Evolutionary conservation across 2,113 vertebrate genomes (phyloP).

Genomic region (Paradisaea rubra): DNA sequence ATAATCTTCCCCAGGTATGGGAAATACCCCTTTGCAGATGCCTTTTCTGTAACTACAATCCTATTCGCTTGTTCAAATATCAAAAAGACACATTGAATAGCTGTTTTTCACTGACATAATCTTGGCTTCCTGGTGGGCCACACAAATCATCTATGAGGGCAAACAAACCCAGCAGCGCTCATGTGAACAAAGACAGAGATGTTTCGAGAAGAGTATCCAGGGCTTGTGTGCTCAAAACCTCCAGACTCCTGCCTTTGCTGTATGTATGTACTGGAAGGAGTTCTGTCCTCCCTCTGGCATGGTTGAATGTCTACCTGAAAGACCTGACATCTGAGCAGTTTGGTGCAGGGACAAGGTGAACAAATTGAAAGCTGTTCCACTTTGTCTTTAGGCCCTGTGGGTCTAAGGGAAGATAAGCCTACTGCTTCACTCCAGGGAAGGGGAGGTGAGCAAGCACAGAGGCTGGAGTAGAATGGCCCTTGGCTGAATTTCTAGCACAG

Average conservation of each 20-base stretch:
- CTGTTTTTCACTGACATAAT: neutral
- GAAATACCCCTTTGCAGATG: neutral
- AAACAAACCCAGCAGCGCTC: neutral
- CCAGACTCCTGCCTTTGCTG: neutral
- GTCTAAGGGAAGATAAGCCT: neutral
- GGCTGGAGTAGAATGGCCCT: neutral
- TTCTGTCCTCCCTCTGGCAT: neutral
- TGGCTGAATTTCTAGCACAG: neutral
- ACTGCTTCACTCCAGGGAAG: neutral
- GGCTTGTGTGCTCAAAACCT: neutral
- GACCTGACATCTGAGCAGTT: neutral
- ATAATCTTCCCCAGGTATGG: neutral
- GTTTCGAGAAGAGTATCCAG: neutral
- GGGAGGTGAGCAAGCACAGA: neutral
- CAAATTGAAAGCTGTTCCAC: neutral
- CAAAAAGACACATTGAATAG: neutral
- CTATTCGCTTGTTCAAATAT: neutral
- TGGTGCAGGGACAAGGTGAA: neutral
- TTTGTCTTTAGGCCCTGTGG: neutral
- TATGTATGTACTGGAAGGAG: neutral
- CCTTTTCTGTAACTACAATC: neutral
- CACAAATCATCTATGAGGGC: neutral
- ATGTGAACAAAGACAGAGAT: neutral
- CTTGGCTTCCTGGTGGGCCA: neutral
- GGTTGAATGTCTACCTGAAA: neutral